Conservation (phyloP, 2,888 invertebrate species). For the Dione juno region DNA sequence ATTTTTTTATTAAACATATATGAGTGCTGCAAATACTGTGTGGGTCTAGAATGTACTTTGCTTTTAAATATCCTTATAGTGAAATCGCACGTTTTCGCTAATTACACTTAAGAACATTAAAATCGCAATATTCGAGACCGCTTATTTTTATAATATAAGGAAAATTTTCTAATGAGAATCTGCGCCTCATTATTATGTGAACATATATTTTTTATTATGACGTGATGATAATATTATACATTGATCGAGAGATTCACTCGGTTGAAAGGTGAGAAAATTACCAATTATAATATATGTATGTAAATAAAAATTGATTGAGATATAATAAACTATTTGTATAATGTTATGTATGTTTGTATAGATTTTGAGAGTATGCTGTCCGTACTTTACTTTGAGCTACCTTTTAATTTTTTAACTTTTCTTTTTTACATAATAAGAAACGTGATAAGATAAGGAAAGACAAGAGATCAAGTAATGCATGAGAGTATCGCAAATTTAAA, state of each 20-base stretch:
- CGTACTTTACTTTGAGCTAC: no score
- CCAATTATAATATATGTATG: no score
- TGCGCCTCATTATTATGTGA: not conserved
- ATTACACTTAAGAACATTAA: constrained; percentile 10
- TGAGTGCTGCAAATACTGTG: not conserved
- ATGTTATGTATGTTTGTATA: no score
- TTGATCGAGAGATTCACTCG: not conserved
- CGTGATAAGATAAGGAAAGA: no score
- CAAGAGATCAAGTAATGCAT: not conserved
- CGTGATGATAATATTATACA: constrained; percentile 1
- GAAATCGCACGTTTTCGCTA: constrained; percentile 6
- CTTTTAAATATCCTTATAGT: not conserved
- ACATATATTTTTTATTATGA: constrained; percentile 4
- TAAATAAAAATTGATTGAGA: no score
- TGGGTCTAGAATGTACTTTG: not conserved
- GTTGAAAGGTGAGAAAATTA: not conserved
- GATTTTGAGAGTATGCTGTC: no score
- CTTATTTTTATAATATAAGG: not conserved
- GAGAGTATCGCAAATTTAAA: not conserved
- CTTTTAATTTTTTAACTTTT: no score
- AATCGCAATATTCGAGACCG: constrained; percentile 1
- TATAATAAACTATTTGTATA: no score
- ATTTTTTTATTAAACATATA: not conserved
- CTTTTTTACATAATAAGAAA: no score
- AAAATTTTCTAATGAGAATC: not conserved